phyloP scores from a whole-genome alignment of 2,888 invertebrate genomes.

The Stenoptilia bipunctidactyla region DNA sequence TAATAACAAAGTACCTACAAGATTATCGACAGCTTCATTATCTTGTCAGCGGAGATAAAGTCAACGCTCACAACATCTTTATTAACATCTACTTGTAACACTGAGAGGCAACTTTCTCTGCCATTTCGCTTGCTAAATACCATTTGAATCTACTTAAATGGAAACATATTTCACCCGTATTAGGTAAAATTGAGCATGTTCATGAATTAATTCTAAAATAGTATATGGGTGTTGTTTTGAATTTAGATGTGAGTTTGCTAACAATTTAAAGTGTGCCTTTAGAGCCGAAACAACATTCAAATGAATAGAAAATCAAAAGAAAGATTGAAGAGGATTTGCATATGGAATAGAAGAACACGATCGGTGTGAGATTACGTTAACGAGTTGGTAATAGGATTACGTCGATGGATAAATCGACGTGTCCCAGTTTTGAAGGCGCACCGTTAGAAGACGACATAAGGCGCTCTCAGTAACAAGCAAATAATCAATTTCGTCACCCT shows the following conservation, averaged over 20 bases:
- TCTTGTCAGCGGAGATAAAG: too few species aligned
- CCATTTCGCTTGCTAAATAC: not conserved
- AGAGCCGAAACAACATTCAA: too few species aligned
- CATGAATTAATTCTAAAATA: too few species aligned
- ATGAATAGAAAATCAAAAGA: not conserved
- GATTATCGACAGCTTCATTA: too few species aligned
- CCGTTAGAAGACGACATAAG: constrained; percentile 34
- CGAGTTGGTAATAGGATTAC: constrained; percentile 67
- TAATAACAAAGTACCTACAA: too few species aligned
- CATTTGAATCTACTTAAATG: not conserved
- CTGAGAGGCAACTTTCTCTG: not conserved
- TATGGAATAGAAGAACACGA: constrained; percentile 29
- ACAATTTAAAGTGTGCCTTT: too few species aligned
- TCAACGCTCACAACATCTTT: too few species aligned
- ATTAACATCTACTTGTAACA: too few species aligned
- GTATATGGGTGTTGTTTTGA: not conserved
- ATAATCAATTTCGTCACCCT: too few species aligned
- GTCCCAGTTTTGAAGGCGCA: constrained; percentile 45
- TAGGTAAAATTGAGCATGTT: not conserved
- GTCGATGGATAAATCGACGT: constrained; percentile 29
- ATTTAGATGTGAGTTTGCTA: not conserved
- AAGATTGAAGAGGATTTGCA: constrained; percentile 17
- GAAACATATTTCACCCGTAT: not conserved
- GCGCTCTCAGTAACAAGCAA: constrained; percentile 1
- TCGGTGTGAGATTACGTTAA: constrained; percentile 53